Evolutionary conservation across 2,113 vertebrate species (phyloP), one percentile per base, ranked within the genome.

Genomic region (Hypocryptadius cinnamomeus): DNA sequence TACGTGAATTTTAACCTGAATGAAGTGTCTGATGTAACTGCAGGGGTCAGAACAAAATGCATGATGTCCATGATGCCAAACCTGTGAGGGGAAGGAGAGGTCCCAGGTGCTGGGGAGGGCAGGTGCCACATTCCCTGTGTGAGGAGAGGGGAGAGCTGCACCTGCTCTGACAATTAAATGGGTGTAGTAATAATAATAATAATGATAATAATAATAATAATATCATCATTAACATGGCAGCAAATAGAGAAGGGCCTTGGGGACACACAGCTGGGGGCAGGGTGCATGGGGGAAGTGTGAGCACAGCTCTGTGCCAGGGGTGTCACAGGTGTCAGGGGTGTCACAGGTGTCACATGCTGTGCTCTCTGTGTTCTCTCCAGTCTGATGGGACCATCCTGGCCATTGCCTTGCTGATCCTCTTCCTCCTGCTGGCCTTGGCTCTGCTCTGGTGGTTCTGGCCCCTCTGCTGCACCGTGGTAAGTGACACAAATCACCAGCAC

Each of bases 361-460:
- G n/a, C 56, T 59, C 31, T 81, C 48, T 96, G 22, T 96, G 76
- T 80, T 94, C 83, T 94, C 97, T 78, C 6, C 97, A 99, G 99
- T 99, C 99, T 1, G 99, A 99, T 22, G 99, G 99, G 87, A 99
- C 99, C 87, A 98, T 99, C 96, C 97, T 99, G 98, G 99, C 99
- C 10, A 98, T 99, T 1, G 98, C 99, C 16, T 88, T 99, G 92
- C 96, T 99, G 91, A 98, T 99, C 95, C 98, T 99, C 73, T 99
- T 99, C 98, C 97, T 99, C 15, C 98, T 99, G 23, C 95, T 99
- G 95, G 96, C 98, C 3, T 64, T 99, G 97, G 98, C 96, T 19
- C 97, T 99, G 11, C 98, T 99, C 61, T 99, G 99, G 99, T 99
- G 99, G 99, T 99, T 99, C 98, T 99, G 99, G 99, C 99, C 99